Conservation (phyloP, 2,888 invertebrate species). For the Heliothis peltigera region DNA sequence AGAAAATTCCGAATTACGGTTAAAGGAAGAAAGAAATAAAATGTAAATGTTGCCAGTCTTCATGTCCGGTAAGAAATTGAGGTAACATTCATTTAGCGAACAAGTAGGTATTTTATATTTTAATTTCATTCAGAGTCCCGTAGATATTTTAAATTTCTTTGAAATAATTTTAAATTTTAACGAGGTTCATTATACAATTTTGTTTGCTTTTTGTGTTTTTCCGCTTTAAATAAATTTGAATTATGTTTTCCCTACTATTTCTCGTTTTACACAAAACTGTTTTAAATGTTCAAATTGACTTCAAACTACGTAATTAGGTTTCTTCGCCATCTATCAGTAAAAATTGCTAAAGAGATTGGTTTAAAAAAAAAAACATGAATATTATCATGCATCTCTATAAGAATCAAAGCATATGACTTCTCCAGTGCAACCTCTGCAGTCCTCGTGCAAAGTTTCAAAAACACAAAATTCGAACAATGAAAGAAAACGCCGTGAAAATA, state of each 20-base stretch:
- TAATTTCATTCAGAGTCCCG: background rate
- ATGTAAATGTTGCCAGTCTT: constrained; percentile 21
- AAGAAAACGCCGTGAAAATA: constrained; percentile 17
- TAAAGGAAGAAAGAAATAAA: constrained; percentile 18
- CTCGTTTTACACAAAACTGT: no score
- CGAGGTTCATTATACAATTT: background rate
- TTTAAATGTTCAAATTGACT: no score
- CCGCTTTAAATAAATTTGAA: background rate
- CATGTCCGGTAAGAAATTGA: background rate
- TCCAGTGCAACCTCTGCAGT: no score
- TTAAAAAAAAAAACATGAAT: no score
- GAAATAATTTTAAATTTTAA: background rate
- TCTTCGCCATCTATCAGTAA: no score
- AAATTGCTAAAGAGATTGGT: no score
- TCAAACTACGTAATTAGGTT: no score
- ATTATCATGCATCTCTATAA: background rate
- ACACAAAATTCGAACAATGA: constrained; percentile 4
- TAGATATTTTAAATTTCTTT: background rate
- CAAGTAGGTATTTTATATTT: constrained; percentile 2
- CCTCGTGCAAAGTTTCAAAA: background rate
- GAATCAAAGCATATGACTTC: background rate
- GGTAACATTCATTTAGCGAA: constrained; percentile 1
- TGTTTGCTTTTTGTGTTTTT: background rate
- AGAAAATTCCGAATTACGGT: constrained; percentile 10
- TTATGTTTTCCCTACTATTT: background rate